A percentile compares a stretch with the other conserved stretches of the same genome.
These are phyloP conservation scores for Garrulus glandarius DNA, from an alignment of 2,797 vertebrate genomes.

Conservation along the genomic window DNA sequence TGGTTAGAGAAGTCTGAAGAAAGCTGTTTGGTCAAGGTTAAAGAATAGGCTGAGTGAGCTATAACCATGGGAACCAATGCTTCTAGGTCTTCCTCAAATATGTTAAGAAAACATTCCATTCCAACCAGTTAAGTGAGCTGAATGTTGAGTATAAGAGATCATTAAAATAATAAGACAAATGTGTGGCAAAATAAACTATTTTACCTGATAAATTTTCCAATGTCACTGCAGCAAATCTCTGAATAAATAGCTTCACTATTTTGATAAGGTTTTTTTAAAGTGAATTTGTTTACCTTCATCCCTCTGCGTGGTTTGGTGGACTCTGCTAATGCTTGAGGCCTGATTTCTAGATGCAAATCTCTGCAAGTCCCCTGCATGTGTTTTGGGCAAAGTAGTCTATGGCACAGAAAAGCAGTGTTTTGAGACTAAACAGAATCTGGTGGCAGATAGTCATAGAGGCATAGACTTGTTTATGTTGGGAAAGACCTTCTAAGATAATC, in stretches of 20 bases:
- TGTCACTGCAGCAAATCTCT: not conserved
- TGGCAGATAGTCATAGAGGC: not conserved
- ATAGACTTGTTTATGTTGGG: not conserved
- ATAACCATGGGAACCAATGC: not conserved
- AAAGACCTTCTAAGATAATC: not conserved
- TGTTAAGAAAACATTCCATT: constrained; percentile 30
- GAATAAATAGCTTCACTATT: not conserved
- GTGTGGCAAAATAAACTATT: not conserved
- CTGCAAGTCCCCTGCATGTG: not conserved
- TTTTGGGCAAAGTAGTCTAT: not conserved
- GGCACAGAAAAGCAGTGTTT: not conserved
- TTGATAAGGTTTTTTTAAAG: not conserved
- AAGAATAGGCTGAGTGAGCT: not conserved
- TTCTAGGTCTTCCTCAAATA: constrained; percentile 6
- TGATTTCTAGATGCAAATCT: not conserved
- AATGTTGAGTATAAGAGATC: not conserved
- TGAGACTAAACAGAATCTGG: not conserved
- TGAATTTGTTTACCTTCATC: not conserved
- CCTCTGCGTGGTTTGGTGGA: not conserved
- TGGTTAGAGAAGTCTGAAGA: not conserved
- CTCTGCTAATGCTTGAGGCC: not conserved
- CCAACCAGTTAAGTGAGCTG: not conserved
- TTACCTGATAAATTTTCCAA: not conserved
- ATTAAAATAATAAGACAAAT: not conserved
- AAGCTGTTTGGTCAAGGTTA: not conserved